Base-by-base conservation (phyloP, 1,140 invertebrate species). In the Mesaphorura yosii region DNA sequence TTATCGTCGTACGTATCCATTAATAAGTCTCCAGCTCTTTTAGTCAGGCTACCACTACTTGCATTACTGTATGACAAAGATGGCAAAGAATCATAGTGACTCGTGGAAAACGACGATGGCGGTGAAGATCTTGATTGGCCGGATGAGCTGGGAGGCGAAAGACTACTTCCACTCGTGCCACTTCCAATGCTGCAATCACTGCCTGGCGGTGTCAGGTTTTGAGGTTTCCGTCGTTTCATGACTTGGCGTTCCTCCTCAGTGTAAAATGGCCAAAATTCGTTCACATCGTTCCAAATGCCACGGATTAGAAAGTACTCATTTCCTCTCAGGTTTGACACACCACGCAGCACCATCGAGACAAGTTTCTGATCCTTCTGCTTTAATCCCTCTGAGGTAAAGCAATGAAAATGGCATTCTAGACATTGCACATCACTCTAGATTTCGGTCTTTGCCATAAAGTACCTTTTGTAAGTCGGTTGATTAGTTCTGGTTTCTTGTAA, bases 261-360 rank as follows among this genome's bases (percentile, higher is more conserved):
- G 66, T 91, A 95, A 72, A 84, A 92, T 34, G 86, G 84, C 90
- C 90, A 96, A 66, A 94, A 88, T 65, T 88, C 84, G 63, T 86
- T 81, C 42, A 96, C 88, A 66, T 94, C 88, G 67, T 86, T 88
- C 86, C 88, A 94, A 56, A 87, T 74, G 64, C 84, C 78, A 63
- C 84, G 81, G 46, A 82, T 77, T 66, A 96, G 74, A 65, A 86
- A 80, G 71, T 88, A 94, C 58, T 80, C 81, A 72, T 93, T 93
- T 69, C 92, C 86, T 66, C 84, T 83, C 66, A 87, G 73, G 39
- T 69, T 73, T 50, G 86, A 81, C 53, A 94, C 80, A 67, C 84
- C 80, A 59, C 80, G 81, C 59, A 95, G 71, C 59, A 88, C 77
- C 58, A 75, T 78, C 64, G 76, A 80, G 61, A 88, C 75, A 64